Evolutionary conservation across 2,888 invertebrate species (phyloP).

Genomic region (Noctua janthina): DNA sequence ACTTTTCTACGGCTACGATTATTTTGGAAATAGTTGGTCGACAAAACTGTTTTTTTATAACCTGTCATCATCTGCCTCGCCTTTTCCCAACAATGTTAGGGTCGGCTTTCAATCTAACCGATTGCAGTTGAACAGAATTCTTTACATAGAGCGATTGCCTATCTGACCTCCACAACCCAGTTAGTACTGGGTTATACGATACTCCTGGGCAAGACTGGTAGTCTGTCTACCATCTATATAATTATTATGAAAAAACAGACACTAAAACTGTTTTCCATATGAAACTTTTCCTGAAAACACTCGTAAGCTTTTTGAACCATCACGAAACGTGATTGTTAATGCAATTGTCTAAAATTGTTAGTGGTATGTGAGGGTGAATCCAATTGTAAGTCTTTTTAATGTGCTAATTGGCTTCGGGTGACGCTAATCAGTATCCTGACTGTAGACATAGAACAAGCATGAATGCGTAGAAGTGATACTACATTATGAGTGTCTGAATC

Average conservation of each 20-base stretch:
- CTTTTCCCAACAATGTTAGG: too few species aligned
- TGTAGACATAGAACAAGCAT: conserved; percentile 9
- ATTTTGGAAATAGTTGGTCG: too few species aligned
- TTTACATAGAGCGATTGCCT: too few species aligned
- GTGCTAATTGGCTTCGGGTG: conserved; percentile 53
- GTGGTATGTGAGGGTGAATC: conserved; percentile 49
- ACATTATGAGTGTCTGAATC: not conserved
- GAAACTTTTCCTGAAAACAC: conserved; percentile 33
- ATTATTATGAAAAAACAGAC: conserved; percentile 16
- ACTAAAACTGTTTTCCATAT: not conserved
- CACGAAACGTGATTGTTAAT: conserved; percentile 66
- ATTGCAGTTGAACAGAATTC: too few species aligned
- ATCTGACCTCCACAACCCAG: too few species aligned
- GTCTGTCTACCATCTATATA: too few species aligned
- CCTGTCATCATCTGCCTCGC: too few species aligned
- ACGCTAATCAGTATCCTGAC: conserved; percentile 58
- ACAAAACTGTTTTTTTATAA: too few species aligned
- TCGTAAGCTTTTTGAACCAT: conserved; percentile 65
- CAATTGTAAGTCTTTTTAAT: conserved; percentile 58
- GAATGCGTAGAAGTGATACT: not conserved
- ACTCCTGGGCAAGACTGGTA: too few species aligned
- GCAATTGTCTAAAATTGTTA: conserved; percentile 64
- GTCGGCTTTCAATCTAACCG: too few species aligned
- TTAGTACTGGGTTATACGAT: too few species aligned
- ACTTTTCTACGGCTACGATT: too few species aligned